These are phyloP conservation scores for Lucifuga dentata DNA, from an alignment of 2,113 vertebrate genomes.

Conservation along the genomic window DNA sequence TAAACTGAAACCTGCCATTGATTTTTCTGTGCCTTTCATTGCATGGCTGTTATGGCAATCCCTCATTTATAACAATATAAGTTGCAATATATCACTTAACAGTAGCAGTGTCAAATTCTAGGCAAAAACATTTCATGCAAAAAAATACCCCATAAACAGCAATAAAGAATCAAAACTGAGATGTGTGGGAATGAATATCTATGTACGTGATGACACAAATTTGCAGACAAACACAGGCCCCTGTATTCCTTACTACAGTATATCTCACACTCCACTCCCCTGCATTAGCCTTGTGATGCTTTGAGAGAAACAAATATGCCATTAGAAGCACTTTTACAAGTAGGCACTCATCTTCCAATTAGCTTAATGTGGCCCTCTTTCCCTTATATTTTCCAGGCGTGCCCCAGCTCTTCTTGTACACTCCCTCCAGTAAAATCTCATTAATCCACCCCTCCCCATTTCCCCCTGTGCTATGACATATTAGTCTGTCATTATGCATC, in stretches of 20 bases:
- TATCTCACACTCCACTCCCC: slow-evolving; percentile 90
- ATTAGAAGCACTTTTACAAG: slow-evolving; percentile 99
- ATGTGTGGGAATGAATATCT: slow-evolving; percentile 18
- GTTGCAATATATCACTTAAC: slow-evolving; percentile 15
- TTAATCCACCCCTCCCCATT: slow-evolving; percentile 84
- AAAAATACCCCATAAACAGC: not conserved
- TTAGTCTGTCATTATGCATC: slow-evolving; percentile 99
- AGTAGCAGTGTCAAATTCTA: slow-evolving; percentile 3
- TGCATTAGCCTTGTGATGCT: slow-evolving; percentile 90
- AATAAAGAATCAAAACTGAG: slow-evolving; percentile 9
- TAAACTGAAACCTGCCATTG: slow-evolving; percentile 7
- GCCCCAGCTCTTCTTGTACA: slow-evolving; percentile 84
- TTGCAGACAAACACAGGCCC: slow-evolving; percentile 75
- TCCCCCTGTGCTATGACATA: slow-evolving; percentile 97
- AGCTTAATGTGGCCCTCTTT: slow-evolving; percentile 96
- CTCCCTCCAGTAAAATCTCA: slow-evolving; percentile 84
- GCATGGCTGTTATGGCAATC: not conserved
- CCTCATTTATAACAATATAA: not conserved
- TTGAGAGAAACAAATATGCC: slow-evolving; percentile 96
- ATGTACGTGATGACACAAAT: slow-evolving; percentile 44
- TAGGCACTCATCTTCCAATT: slow-evolving; percentile 99
- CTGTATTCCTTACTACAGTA: slow-evolving; percentile 84
- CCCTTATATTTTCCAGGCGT: slow-evolving; percentile 95
- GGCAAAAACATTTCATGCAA: not conserved
- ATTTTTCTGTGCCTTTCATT: slow-evolving; percentile 31